A percentile compares a stretch with the other conserved stretches of the same genome.
phyloP scores from a whole-genome alignment of 2,888 invertebrate genomes.

The Nesidiocoris tenuis region DNA sequence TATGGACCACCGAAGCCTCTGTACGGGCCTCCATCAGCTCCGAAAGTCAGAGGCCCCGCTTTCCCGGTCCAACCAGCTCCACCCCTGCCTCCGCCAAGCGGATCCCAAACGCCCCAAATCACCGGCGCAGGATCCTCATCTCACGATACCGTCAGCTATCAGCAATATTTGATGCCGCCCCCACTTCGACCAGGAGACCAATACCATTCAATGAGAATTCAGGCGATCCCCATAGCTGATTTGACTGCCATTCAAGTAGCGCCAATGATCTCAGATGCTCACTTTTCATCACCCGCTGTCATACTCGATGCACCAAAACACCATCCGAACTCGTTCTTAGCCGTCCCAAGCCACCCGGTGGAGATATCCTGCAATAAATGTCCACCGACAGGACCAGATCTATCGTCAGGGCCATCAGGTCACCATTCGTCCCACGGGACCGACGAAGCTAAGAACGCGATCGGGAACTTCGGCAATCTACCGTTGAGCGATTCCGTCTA shows the following conservation, averaged over 20 bases:
- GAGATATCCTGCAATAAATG: constrained; percentile 43
- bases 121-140: constrained; percentile 5
- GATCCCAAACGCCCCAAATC: constrained; percentile 20
- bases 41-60: neutral
- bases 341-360: constrained; percentile 20
- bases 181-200: constrained; percentile 44
- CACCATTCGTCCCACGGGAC: constrained; percentile 10
- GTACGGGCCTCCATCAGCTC: constrained; percentile 49
- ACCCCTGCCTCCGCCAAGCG: constrained; percentile 21
- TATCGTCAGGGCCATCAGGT: constrained; percentile 28
- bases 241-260: constrained; percentile 45
- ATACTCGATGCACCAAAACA: constrained; percentile 42
- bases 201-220: constrained; percentile 43
- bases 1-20: constrained; percentile 28
- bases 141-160: constrained; percentile 38
- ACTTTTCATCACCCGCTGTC: constrained; percentile 14
- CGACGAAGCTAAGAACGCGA: constrained; percentile 44
- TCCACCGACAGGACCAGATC: constrained; percentile 46
- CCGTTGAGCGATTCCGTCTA: constrained; percentile 48
- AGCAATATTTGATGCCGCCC: constrained; percentile 45
- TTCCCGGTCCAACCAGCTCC: constrained; percentile 1
- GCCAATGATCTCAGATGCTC: constrained; percentile 39
- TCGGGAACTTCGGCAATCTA: constrained; percentile 47
- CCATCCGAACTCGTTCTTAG: constrained; percentile 41
- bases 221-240: constrained; percentile 49